Base-by-base conservation (phyloP, 2,113 vertebrate species). In the Eurystomus gularis region DNA sequence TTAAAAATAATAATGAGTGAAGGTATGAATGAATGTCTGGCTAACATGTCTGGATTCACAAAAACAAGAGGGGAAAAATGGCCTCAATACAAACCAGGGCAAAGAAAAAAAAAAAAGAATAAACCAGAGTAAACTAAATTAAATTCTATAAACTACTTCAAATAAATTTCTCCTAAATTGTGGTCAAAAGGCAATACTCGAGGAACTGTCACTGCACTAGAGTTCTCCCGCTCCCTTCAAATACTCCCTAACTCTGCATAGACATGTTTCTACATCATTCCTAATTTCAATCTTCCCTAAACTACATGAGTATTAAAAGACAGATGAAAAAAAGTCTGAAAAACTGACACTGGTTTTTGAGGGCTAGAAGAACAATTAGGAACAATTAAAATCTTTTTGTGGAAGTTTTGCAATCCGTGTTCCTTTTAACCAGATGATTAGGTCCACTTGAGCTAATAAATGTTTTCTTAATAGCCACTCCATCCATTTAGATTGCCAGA, bases 301-400 rank as follows among this genome's bases (percentile, higher is more conserved):
- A 96, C 54, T 84, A 84, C 71, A 18, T 42, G 48, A 21, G 65
- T n/a, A 87, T 75, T 84, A 82, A 89, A 87, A 93, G 31, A 69
- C 70, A 83, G 86, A 80, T 77, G 51, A 29, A 60, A 11, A 39
- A 39, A 29, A 37, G 75, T 35, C 49, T 77, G 69, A 19, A 88
- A 66, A 78, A 73, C 61, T 70, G 13, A 71, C 88, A 90, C 80
- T 84, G 88, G 64, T 88, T 96, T 93, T 91, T 93, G 83, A 90
- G 86, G 80, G 62, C 49, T 95, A 80, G 72, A 95, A 82, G 77
- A 88, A 84, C 75, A 93, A 87, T 93, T 87, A 93, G 78, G 58
- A 95, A 88, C 88, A 89, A 96, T 92, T 88, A 90, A 91, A 86
- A 85, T 93, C 90, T 68, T 96, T 93, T 93, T 85, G 69, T 91